Base-by-base conservation (phyloP, 2,888 invertebrate genomes). In the Nipponacmea schrenckii region DNA sequence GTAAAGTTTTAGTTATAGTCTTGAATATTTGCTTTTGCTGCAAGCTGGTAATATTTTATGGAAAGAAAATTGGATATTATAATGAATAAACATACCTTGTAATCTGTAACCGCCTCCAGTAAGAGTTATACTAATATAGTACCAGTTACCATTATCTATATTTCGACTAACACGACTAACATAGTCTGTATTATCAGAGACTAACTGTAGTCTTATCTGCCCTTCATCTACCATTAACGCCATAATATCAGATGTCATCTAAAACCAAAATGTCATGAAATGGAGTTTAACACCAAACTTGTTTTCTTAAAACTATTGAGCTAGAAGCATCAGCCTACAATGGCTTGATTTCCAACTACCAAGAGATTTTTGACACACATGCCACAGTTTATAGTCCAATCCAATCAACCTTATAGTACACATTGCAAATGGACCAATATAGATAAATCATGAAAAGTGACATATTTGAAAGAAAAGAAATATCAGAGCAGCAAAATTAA, bases 81-180 rank as follows among this genome's bases (percentile, higher is more conserved):
- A 10, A 39, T 5, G 39, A 10, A 39, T 39, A 39, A 39, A 67
- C 74, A 48, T 73, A 85, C 84, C 78, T 71, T 80, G 73, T 10
- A 84, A 26, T 45, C 74, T 77, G 70, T 82, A 81, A 12, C 77
- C 74, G 15, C 81, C 81, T 10, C 71, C 76, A 10, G 74, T 73
- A 62, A 85, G 71, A 45, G 73, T 71, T 8, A 81, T 48, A 26
- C 74, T 68, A 10, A 84, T 77, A n/a, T 73, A 75, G 70, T 81
- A 80, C 86, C 86, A 86, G 48, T 83, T 80, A 2, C 83, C 83
- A 73, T 76, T 74, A 62, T 74, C 69, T n/a, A 84, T 73, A 70
- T 81, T 78, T 62, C 77, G 72, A 14, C 81, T 80, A 17, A 78
- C 75, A 65, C 71, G 76, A 31, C 77, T 74, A 24, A 81, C 74